Evolutionary conservation across 2,113 vertebrate genomes (phyloP).

Genomic region (Hystrix brachyura): DNA sequence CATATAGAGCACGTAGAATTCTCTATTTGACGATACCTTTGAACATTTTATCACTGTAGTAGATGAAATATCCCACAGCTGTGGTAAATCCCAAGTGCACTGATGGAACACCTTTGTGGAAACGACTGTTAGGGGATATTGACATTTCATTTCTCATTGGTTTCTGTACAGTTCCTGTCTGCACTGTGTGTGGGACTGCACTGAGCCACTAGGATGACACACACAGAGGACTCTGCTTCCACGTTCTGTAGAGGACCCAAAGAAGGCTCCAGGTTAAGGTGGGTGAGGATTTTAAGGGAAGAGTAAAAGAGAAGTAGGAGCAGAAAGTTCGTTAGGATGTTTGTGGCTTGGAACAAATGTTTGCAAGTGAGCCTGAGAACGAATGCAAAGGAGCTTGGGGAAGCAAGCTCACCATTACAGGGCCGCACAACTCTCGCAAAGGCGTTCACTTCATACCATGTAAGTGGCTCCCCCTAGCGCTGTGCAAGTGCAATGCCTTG

Average conservation of each 20-base stretch:
- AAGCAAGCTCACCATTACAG: neutral
- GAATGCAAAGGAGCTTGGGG: neutral
- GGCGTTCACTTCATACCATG: fast-evolving
- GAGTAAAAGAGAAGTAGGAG: neutral
- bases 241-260: neutral
- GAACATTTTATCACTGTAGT: slow-evolving; percentile 48
- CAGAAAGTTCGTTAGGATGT: neutral
- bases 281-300: neutral
- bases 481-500: neutral
- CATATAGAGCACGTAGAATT: slow-evolving; percentile 5
- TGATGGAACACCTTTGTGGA: slow-evolving; percentile 24
- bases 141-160: neutral
- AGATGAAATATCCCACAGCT: slow-evolving; percentile 40
- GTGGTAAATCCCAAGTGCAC: neutral
- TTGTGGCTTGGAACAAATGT: neutral
- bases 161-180: slow-evolving; percentile 31
- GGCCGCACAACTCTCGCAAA: neutral
- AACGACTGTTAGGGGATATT: neutral
- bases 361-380: neutral
- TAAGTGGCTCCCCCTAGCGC: neutral
- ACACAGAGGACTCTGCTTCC: neutral
- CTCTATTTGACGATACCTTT: slow-evolving; percentile 48
- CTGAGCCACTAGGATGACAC: fast-evolving
- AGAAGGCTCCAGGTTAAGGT: neutral
- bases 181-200: neutral